Evolutionary conservation across 64 coral and sea anemone species (phyloP).

Genomic region (Pachyseris speciosa): DNA sequence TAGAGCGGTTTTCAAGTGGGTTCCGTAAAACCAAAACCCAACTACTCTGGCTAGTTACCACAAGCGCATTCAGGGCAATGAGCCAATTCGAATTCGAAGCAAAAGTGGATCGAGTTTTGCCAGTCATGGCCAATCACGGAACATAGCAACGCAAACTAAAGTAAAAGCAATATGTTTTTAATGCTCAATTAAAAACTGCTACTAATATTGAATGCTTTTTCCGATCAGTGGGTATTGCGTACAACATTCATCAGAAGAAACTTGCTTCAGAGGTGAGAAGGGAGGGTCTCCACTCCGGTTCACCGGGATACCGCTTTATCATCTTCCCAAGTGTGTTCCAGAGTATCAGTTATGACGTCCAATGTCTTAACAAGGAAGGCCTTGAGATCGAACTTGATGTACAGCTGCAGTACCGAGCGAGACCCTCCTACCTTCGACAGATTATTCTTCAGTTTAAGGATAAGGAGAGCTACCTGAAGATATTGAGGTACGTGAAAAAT

Average conservation of each 20-base stretch:
- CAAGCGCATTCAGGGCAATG: too few relatives aligned
- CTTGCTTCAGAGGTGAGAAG: constrained; percentile 72
- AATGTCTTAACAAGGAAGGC: constrained; percentile 92
- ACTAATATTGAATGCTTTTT: not conserved
- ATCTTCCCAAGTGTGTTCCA: constrained; percentile 92
- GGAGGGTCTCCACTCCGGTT: constrained; percentile 77
- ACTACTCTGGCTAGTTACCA: too few relatives aligned
- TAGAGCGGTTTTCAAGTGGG: too few relatives aligned
- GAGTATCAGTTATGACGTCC: constrained; percentile 49
- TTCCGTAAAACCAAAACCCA: too few relatives aligned
- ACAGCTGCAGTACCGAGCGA: constrained; percentile 85
- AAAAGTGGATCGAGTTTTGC: too few relatives aligned
- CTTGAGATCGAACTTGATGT: constrained; percentile 72
- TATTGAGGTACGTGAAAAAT: constrained; percentile 61
- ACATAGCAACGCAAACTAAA: too few relatives aligned
- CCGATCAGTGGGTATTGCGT: constrained; percentile 81
- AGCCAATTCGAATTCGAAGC: too few relatives aligned
- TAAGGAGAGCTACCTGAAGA: constrained; percentile 60
- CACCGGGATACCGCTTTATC: constrained; percentile 82
- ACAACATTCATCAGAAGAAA: constrained; percentile 80
- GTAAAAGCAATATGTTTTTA: too few relatives aligned
- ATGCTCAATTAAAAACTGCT: too few relatives aligned
- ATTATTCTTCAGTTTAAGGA: constrained; percentile 79
- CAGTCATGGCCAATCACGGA: too few relatives aligned
- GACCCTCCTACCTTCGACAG: constrained; percentile 57